Conservation (phyloP, 2,113 vertebrate genomes). For the Pelecanus crispus region DNA sequence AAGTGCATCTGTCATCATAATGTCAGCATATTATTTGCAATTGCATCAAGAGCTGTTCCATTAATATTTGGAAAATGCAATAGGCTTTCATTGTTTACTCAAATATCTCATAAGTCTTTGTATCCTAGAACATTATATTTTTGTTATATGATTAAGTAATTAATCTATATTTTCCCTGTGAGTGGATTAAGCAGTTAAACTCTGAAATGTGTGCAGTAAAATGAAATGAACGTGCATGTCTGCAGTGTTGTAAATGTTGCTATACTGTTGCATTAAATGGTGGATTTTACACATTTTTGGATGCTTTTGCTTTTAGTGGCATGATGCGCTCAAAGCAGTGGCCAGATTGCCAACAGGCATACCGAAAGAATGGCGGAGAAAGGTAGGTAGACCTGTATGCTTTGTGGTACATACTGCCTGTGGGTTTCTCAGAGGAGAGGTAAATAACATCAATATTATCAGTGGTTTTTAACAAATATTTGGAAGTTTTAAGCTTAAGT, state of each 20-base stretch:
- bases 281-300: not conserved
- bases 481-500: not conserved
- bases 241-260: not conserved
- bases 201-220: not conserved
- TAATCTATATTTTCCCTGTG: not conserved
- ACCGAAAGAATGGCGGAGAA: conserved; percentile 95
- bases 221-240: not conserved
- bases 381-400: conserved; percentile 66
- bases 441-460: not conserved
- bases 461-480: not conserved
- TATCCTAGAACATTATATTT: not conserved
- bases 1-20: not conserved
- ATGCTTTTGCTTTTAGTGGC: conserved; percentile 82
- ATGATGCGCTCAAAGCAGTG: conserved; percentile 95
- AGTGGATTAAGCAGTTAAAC: not conserved
- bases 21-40: not conserved
- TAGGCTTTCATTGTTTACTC: not conserved
- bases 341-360: conserved; percentile 92
- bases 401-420: not conserved
- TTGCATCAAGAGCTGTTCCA: not conserved
- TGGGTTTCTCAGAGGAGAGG: not conserved
- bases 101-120: not conserved
- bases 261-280: not conserved
- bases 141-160: not conserved
- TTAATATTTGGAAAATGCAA: not conserved